phyloP scores from a whole-genome alignment of 2,113 vertebrate species.

The Nerophis ophidion region DNA sequence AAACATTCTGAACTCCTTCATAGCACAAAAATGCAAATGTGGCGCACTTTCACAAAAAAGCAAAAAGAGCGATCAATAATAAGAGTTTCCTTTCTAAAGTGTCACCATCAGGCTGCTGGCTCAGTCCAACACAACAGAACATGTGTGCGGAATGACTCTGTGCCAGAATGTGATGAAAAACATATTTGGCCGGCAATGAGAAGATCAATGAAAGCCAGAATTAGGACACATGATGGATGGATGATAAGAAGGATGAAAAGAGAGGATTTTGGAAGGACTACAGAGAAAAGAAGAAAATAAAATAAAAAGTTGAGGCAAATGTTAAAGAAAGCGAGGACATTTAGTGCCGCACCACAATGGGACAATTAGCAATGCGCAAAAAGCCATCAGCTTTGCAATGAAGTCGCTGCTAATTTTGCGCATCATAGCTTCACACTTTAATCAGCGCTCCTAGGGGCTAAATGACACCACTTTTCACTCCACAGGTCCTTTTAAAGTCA shows the following conservation, averaged over 20 bases:
- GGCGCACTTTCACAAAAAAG: not conserved
- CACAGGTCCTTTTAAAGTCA: slow-evolving; percentile 31
- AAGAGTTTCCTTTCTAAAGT: slow-evolving; percentile 2
- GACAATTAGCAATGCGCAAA: slow-evolving; percentile 2
- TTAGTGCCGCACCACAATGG: not conserved
- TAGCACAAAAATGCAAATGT: not conserved
- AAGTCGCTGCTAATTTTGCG: slow-evolving; percentile 37
- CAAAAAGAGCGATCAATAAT: not conserved
- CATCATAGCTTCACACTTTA: slow-evolving; percentile 32
- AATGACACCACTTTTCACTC: slow-evolving; percentile 42
- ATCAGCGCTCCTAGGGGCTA: slow-evolving; percentile 31
- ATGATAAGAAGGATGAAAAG: slow-evolving; percentile 11
- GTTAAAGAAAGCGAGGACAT: slow-evolving; percentile 10
- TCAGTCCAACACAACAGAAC: slow-evolving; percentile 3
- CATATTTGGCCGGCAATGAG: slow-evolving; percentile 44
- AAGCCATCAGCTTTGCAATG: slow-evolving; percentile 40
- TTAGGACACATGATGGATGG: slow-evolving; percentile 50
- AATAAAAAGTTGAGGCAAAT: slow-evolving; percentile 28
- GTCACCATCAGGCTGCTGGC: slow-evolving; percentile 1
- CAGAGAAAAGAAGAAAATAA: not conserved
- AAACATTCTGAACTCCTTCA: not conserved
- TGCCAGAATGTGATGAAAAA: slow-evolving; percentile 19
- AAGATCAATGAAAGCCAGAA: slow-evolving; percentile 50
- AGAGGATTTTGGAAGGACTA: slow-evolving; percentile 28
- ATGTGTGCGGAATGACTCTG: slow-evolving; percentile 29